Base-by-base conservation (phyloP, 2,113 vertebrate genomes). In the Aptenodytes forsteri region DNA sequence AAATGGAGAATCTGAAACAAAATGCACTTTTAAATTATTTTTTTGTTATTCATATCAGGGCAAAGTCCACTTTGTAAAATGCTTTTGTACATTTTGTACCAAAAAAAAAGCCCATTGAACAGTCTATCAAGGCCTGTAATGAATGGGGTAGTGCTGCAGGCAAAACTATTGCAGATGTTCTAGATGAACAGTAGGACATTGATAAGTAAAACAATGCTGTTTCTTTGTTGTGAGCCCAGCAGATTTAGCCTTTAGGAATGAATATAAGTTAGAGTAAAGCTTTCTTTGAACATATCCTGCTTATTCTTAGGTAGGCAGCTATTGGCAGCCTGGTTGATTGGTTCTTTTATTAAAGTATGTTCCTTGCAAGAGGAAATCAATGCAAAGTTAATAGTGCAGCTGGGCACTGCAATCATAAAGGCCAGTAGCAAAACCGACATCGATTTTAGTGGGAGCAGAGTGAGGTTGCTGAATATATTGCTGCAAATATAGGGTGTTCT, bases 121-220 rank as follows among this genome's bases (percentile, higher is more conserved):
- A 88, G n/a, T 95, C 50, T 95, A 90, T 96, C 73, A 89, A 72
- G 94, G 97, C 91, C 92, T 87, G 90, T 55, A 64, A 79, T 97
- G 98, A 97, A 97, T 96, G 85, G 91, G 73, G 84, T 34, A 87
- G 85, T 71, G 95, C 97, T 94, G 96, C 70, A 46, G 96, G 97
- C 94, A 62, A 81, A 91, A 62, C 87, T 88, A 90, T 95, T 81
- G 92, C 96, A 95, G 94, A 64, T 87, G 96, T 93, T 96, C 83
- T 72, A 14, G 56, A 46, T 76, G 91, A 97, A 98, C 98, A 98
- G 97, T 76, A 73, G 89, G 78, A 58, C 97, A 98, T 96, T 97
- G 98, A 98, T 83, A 78, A 96, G 88, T 30, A 14, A 77, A 92
- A 87, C 96, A 95, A 52, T 46, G 84, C 86, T 82, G 70, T 97